Conservation (phyloP, 2,113 vertebrate species). For the Trinectes maculatus region DNA sequence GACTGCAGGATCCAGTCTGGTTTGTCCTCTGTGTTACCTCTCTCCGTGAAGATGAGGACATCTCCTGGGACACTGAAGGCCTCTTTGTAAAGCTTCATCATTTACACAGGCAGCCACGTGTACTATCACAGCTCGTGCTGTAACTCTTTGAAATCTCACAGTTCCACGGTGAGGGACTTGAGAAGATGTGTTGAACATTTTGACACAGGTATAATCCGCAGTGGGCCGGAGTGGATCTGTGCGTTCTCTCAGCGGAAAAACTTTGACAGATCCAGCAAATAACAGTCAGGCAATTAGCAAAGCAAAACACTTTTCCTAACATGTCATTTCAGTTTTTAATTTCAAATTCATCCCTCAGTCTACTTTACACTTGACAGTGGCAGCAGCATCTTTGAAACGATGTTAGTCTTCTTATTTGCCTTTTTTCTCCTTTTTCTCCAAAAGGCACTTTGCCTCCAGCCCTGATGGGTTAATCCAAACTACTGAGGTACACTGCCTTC, state of each 20-base stretch:
- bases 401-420: not conserved
- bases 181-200: constrained; percentile 71
- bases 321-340: too few relatives aligned
- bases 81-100: constrained; percentile 77
- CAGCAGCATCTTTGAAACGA: too few relatives aligned
- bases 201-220: constrained; percentile 72
- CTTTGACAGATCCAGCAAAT: constrained; percentile 49
- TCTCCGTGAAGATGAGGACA: constrained; percentile 67
- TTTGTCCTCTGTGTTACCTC: constrained; percentile 78
- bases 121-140: constrained; percentile 75
- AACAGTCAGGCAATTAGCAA: too few relatives aligned
- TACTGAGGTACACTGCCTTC: not conserved
- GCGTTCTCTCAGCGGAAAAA: constrained; percentile 61
- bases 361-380: too few relatives aligned
- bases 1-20: constrained; percentile 37
- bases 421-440: not conserved
- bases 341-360: too few relatives aligned
- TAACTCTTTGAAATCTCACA: constrained; percentile 77
- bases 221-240: constrained; percentile 49
- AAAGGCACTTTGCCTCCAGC: not conserved
- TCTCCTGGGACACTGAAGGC: constrained; percentile 72
- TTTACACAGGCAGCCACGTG: constrained; percentile 68
- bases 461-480: not conserved
- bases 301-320: too few relatives aligned
- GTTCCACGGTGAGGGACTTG: constrained; percentile 63